Evolutionary conservation across 1,140 invertebrate species (phyloP).

Genomic region (Bombus fervidus): DNA sequence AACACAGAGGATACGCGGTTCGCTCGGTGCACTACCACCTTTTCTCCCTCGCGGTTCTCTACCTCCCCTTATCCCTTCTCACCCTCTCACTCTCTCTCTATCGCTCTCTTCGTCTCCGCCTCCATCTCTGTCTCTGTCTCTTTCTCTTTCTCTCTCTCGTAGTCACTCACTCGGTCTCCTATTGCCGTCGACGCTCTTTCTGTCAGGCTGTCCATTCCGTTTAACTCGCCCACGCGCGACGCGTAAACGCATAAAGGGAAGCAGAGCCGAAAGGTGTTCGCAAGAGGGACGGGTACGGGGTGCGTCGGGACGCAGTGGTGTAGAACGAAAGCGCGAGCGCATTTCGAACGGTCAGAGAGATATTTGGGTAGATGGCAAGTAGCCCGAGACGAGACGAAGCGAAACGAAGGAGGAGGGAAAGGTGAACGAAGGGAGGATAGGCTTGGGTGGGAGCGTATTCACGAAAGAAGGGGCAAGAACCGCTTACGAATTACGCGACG

Average conservation of each 20-base stretch:
- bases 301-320: neutral
- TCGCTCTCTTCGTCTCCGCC: neutral
- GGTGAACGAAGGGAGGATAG: constrained; percentile 34
- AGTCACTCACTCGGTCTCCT: neutral
- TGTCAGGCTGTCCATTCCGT: constrained; percentile 55
- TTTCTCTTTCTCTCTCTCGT: too few relatives aligned
- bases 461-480: constrained; percentile 69
- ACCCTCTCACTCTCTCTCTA: neutral
- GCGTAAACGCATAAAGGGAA: constrained; percentile 65
- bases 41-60: constrained; percentile 15
- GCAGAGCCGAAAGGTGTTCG: constrained; percentile 56
- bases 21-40: too few relatives aligned
- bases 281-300: constrained; percentile 9
- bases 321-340: constrained; percentile 17
- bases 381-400: neutral
- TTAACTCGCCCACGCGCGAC: constrained; percentile 71
- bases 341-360: neutral
- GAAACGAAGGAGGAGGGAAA: constrained; percentile 32
- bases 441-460: constrained; percentile 16
- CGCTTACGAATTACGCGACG: constrained; percentile 82
- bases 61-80: neutral
- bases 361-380: constrained; percentile 1
- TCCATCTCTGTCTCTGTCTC: neutral
- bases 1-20: constrained; percentile 20
- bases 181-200: constrained; percentile 7